These are phyloP conservation scores for Acropternis orthonyx DNA, from an alignment of 2,797 vertebrate genomes.

Conservation along the genomic window DNA sequence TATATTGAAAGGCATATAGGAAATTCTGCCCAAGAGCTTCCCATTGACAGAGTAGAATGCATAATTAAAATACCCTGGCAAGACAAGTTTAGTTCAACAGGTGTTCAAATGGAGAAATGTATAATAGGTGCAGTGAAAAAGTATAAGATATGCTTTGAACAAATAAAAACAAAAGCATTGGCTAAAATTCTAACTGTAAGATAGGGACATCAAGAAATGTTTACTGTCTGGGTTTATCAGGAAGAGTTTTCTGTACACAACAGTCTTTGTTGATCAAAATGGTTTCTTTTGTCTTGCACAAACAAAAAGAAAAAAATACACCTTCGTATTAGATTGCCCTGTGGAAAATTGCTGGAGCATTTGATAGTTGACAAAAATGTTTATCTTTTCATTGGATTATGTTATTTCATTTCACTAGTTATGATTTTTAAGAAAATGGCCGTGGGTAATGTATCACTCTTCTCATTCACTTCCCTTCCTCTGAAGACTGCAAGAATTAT, in stretches of 20 bases:
- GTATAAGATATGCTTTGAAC: constrained; percentile 49
- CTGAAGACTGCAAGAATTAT: not conserved
- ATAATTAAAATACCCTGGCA: constrained; percentile 76
- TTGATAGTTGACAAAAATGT: not conserved
- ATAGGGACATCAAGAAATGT: constrained; percentile 47
- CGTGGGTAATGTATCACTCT: not conserved
- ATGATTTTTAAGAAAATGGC: not conserved
- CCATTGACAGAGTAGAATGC: constrained; percentile 73
- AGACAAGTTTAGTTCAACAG: constrained; percentile 70
- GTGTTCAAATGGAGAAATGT: constrained; percentile 73
- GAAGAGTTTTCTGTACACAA: constrained; percentile 21
- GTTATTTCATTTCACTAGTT: not conserved
- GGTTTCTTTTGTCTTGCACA: not conserved
- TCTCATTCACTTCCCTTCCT: not conserved
- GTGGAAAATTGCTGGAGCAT: not conserved
- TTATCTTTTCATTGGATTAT: not conserved
- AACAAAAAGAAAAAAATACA: not conserved
- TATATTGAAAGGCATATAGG: constrained; percentile 73
- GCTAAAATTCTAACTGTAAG: constrained; percentile 65
- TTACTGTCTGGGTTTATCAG: constrained; percentile 54
- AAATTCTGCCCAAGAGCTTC: constrained; percentile 75
- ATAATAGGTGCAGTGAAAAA: constrained; percentile 62
- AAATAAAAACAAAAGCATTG: constrained; percentile 66
- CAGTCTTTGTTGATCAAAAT: not conserved
- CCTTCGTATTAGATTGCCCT: not conserved